Conservation (phyloP, 2,888 invertebrate species). For the Seira ritae region DNA sequence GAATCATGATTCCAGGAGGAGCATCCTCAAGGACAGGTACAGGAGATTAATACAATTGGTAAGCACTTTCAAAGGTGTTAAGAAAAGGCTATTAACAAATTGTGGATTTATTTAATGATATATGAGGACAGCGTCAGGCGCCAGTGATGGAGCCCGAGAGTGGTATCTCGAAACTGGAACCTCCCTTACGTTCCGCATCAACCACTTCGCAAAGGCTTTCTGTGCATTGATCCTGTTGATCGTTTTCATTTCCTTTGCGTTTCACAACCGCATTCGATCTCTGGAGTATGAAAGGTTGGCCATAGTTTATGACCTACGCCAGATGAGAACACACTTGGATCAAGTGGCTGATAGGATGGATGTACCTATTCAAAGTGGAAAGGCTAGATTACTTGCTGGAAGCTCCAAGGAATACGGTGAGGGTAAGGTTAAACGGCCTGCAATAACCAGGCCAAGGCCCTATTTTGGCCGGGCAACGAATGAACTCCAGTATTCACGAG, state of each 20-base stretch:
- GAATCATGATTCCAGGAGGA: too few species aligned
- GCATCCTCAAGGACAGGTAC: background rate
- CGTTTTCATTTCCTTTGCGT: slow-evolving; percentile 2
- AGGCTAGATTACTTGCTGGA: background rate
- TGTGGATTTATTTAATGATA: background rate
- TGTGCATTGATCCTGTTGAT: slow-evolving; percentile 31
- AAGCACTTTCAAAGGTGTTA: background rate
- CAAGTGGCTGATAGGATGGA: slow-evolving; percentile 24
- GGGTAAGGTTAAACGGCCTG: too few species aligned
- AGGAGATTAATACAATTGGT: background rate
- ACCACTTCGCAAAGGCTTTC: slow-evolving; percentile 39
- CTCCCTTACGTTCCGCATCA: slow-evolving; percentile 45
- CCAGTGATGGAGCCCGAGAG: background rate
- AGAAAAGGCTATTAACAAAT: background rate
- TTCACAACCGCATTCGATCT: slow-evolving; percentile 43
- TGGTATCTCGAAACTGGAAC: slow-evolving; percentile 42
- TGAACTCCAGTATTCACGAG: slow-evolving; percentile 30
- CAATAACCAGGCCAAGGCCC: too few species aligned
- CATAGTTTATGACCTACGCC: slow-evolving; percentile 13
- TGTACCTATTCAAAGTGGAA: background rate
- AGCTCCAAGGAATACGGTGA: background rate
- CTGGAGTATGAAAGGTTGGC: slow-evolving; percentile 34
- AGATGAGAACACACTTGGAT: slow-evolving; percentile 23
- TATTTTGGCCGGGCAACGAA: slow-evolving; percentile 28
- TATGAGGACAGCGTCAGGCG: background rate